A percentile compares a stretch with the other conserved stretches of the same genome.
Conservation (phyloP, 2,797 vertebrate genomes). For the Clamator glandarius region DNA sequence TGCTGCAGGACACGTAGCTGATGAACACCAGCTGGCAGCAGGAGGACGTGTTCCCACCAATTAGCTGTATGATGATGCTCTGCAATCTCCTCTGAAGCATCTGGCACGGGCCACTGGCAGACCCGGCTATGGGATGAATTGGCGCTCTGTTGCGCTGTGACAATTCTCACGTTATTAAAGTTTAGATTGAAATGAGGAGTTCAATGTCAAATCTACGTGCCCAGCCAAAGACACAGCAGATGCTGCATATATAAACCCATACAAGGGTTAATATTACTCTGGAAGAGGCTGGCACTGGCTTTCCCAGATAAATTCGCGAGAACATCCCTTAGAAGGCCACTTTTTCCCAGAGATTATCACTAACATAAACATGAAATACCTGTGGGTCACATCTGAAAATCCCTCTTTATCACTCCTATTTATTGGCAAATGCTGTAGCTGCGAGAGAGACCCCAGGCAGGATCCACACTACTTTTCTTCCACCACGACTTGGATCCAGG, state of each 20-base stretch:
- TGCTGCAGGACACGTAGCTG: constrained; percentile 51
- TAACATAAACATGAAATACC: neutral
- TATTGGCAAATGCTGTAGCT: neutral
- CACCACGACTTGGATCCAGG: neutral
- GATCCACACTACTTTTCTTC: neutral
- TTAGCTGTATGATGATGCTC: constrained; percentile 13
- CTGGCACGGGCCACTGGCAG: constrained; percentile 27
- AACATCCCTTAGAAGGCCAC: neutral
- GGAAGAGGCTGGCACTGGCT: neutral
- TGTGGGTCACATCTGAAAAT: neutral
- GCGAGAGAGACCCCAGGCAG: neutral
- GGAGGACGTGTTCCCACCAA: constrained; percentile 7
- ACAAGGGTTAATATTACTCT: neutral
- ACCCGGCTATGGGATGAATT: neutral
- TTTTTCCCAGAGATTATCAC: neutral
- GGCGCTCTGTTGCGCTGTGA: neutral
- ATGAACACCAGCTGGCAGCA: constrained; percentile 34
- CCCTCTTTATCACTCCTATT: neutral
- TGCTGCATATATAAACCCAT: neutral
- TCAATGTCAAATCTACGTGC: neutral
- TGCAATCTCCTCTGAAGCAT: constrained; percentile 28
- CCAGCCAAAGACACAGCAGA: neutral
- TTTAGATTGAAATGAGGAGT: constrained; percentile 14
- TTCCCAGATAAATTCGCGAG: neutral
- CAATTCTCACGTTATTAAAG: neutral